Conservation (phyloP, 2,888 invertebrate genomes). For the Acrobasis suavella region DNA sequence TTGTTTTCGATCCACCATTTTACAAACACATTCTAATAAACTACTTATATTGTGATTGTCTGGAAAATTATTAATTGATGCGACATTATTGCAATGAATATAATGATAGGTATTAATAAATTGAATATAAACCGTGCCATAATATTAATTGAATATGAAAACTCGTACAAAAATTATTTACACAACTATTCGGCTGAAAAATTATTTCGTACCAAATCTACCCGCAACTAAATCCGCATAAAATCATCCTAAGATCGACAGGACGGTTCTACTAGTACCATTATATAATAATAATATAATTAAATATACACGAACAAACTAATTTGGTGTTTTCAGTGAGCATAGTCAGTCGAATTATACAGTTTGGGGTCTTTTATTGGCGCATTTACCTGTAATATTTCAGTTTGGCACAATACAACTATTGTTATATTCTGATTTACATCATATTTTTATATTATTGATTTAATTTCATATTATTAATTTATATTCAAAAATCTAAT, state of each 20-base stretch:
- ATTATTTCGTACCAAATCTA: constrained; percentile 21
- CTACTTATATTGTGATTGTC: not conserved
- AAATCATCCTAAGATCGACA: constrained; percentile 21
- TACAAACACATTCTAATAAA: not conserved
- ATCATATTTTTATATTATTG: not conserved
- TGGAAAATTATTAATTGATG: not conserved
- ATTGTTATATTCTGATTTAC: constrained; percentile 15
- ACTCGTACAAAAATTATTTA: constrained; percentile 18
- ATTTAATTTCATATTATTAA: not conserved
- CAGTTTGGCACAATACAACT: constrained; percentile 15
- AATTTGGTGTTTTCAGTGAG: constrained; percentile 56
- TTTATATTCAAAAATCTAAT: constrained; percentile 10
- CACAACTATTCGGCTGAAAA: not conserved
- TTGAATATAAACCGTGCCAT: not conserved
- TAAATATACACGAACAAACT: constrained; percentile 7
- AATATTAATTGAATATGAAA: not conserved
- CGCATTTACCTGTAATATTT: constrained; percentile 59
- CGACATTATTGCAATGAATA: not conserved
- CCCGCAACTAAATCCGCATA: constrained; percentile 16
- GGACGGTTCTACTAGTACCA: constrained; percentile 22
- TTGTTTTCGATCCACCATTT: constrained; percentile 31
- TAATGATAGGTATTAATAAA: no score
- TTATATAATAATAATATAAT: constrained; percentile 18
- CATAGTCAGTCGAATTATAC: constrained; percentile 43
- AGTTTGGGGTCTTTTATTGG: constrained; percentile 55